These are phyloP conservation scores for Parascotia fuliginaria DNA, from an alignment of 2,888 invertebrate genomes.

Conservation along the genomic window DNA sequence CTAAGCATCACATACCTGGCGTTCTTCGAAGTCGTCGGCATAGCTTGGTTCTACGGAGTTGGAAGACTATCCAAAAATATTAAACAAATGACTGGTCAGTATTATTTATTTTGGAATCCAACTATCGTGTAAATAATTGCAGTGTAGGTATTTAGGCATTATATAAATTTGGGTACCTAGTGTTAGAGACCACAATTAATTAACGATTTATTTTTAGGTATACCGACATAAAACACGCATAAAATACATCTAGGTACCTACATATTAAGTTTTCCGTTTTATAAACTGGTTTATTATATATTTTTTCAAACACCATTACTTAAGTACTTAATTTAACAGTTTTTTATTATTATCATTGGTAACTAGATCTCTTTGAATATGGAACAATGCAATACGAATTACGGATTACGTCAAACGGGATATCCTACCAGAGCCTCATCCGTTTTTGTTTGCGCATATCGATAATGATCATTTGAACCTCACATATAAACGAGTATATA, in stretches of 20 bases:
- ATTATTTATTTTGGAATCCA: no score
- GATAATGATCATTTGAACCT: conserved; percentile 22
- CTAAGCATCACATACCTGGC: conserved; percentile 96
- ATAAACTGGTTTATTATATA: no score
- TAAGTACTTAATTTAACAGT: not conserved
- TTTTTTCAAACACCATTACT: no score
- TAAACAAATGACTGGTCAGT: conserved; percentile 94
- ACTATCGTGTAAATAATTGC: no score
- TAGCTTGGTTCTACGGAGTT: conserved; percentile 97
- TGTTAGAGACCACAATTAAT: no score
- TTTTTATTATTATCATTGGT: not conserved
- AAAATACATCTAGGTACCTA: no score
- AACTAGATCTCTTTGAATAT: not conserved
- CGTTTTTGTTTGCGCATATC: conserved; percentile 28
- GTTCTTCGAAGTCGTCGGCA: conserved; percentile 96
- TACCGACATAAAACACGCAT: no score
- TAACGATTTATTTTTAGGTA: no score
- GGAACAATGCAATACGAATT: conserved; percentile 1
- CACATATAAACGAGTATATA: not conserved
- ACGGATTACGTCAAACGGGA: conserved; percentile 32
- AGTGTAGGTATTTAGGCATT: no score
- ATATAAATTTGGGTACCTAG: no score
- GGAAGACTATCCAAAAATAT: conserved; percentile 92
- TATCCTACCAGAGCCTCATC: conserved; percentile 37
- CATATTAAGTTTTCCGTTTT: no score